Percentiles rank a stretch among this genome's conserved stretches.
Conservation (phyloP, 2,888 invertebrate genomes). For the Chrysolina haemoptera region DNA sequence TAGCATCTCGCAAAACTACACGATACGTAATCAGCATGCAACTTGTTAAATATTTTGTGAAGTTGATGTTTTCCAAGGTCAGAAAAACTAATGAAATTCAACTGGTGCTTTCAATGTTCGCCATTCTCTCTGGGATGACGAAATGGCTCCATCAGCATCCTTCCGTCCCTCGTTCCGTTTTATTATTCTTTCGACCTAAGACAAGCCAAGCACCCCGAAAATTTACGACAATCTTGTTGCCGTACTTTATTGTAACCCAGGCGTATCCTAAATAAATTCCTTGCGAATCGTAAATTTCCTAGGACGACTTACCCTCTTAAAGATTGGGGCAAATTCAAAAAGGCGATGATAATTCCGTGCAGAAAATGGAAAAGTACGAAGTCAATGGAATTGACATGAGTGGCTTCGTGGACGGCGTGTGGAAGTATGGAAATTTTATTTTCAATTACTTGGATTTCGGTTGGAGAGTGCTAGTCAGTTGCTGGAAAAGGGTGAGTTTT, state of each 20-base stretch:
- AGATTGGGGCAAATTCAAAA: constrained; percentile 34
- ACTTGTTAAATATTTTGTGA: too few relatives aligned
- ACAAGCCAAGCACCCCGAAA: constrained; percentile 15
- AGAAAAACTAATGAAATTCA: constrained; percentile 1
- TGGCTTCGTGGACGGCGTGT: not conserved
- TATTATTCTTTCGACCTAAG: constrained; percentile 7
- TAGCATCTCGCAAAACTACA: too few relatives aligned
- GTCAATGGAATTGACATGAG: not conserved
- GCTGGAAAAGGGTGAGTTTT: too few relatives aligned
- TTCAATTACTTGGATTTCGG: too few relatives aligned
- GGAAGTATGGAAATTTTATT: too few relatives aligned
- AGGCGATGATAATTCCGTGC: constrained; percentile 36
- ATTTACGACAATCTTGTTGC: constrained; percentile 44
- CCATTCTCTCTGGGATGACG: not conserved
- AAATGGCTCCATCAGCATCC: constrained; percentile 12
- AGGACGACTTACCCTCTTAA: not conserved
- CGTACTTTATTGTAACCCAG: constrained; percentile 37
- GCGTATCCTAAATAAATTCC: constrained; percentile 36
- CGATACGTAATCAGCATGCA: too few relatives aligned
- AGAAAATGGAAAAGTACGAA: not conserved
- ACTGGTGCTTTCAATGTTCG: constrained; percentile 2
- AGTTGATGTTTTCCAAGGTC: too few relatives aligned
- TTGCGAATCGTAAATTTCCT: constrained; percentile 1
- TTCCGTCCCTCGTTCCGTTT: not conserved
- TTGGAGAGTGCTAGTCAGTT: too few relatives aligned